Conservation (phyloP, 2,113 vertebrate species). For the Phasianus colchicus region DNA sequence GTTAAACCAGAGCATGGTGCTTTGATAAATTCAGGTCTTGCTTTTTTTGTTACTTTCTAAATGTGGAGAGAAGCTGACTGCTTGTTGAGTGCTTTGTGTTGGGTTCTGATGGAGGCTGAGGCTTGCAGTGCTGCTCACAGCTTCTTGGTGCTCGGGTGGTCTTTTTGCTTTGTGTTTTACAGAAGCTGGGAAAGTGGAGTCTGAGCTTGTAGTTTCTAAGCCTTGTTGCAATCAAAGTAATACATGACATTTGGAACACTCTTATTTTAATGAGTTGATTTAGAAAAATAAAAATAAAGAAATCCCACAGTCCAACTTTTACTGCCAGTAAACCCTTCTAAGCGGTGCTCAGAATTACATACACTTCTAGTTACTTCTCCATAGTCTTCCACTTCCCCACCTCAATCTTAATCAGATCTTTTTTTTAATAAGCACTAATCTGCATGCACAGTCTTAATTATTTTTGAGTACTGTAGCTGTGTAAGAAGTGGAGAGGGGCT, state of each 20-base stretch:
- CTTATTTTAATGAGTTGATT: not conserved
- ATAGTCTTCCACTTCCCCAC: not conserved
- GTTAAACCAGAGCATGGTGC: not conserved
- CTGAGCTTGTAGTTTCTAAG: not conserved
- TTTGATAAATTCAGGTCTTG: not conserved
- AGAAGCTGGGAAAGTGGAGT: not conserved
- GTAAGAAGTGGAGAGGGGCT: not conserved
- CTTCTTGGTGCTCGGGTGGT: not conserved
- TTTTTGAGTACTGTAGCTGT: not conserved
- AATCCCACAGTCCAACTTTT: not conserved
- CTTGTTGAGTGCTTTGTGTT: not conserved
- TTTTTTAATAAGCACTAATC: not conserved
- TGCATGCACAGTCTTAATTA: not conserved
- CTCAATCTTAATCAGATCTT: not conserved
- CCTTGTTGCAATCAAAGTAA: not conserved
- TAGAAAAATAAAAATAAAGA: not conserved
- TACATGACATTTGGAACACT: not conserved
- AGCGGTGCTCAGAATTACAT: not conserved
- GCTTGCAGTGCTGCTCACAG: not conserved
- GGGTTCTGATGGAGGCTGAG: not conserved
- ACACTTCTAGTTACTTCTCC: not conserved
- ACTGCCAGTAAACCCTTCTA: not conserved
- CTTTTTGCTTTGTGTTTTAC: not conserved
- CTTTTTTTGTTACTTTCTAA: not conserved
- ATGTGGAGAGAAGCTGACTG: fast-evolving